A percentile compares a stretch with the other conserved stretches of the same genome.
These are phyloP conservation scores for Pseudopodoces humilis DNA, from an alignment of 2,113 vertebrate genomes.

Conservation along the genomic window DNA sequence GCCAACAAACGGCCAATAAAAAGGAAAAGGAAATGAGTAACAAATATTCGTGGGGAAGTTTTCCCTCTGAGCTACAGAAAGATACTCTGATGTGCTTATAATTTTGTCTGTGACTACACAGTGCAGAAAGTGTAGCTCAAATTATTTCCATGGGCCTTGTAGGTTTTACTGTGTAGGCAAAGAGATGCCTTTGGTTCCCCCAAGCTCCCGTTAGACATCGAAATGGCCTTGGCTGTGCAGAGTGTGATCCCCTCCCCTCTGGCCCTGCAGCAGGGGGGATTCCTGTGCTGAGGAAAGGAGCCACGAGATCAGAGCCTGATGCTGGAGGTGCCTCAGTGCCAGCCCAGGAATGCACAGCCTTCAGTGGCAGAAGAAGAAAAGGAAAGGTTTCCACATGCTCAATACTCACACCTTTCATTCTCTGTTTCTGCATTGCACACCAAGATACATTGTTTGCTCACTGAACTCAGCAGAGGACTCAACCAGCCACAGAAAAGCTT, in stretches of 20 bases:
- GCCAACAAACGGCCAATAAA: slow-evolving; percentile 27
- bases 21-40: slow-evolving; percentile 65
- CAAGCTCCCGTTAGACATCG: fast-evolving
- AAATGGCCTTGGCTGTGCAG: neutral
- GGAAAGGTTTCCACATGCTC: neutral
- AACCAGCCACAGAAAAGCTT: neutral
- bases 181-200: neutral
- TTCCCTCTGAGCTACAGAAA: neutral
- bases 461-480: neutral
- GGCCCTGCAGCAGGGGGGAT: neutral
- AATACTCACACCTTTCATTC: neutral
- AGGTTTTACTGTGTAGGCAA: neutral
- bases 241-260: neutral
- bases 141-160: neutral
- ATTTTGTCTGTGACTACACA: neutral
- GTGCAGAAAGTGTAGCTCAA: neutral
- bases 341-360: fast-evolving
- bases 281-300: neutral
- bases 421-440: neutral
- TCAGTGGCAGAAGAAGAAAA: neutral
- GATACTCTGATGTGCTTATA: neutral
- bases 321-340: neutral
- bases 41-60: neutral
- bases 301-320: neutral
- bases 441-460: neutral